Evolutionary conservation across 2,888 invertebrate species (phyloP), one percentile per base, ranked within the genome.

Genomic region (Drosophila kanekoi): DNA sequence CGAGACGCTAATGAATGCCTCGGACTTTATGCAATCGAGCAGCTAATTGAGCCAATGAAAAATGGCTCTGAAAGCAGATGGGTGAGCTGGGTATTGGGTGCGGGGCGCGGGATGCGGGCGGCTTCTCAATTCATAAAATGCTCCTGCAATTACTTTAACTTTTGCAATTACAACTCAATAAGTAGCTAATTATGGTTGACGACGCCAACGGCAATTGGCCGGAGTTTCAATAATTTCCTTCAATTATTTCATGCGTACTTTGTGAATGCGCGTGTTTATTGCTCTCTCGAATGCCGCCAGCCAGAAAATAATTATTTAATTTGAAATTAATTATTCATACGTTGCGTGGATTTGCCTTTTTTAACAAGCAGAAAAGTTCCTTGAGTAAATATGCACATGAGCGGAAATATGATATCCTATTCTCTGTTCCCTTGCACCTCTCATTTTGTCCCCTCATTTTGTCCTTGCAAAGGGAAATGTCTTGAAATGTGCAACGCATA

Each of bases 141-240:
- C 45, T 43, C 14, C 33, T 45, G 68, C 70, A 79, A 79, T 81
- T 81, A 74, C 76, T 71, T 71, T 38, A 83, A 84, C 81, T 87
- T 83, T 84, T 67, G 77, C 85, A 84, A 87, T 83, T 87, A 87
- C 83, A 83, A 81, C 83, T 81, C 82, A 77, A 83, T 83, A 87
- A 87, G 82, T 67, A 77, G 68, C 72, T 83, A 69, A 79, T 84
- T 81, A 87, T 52, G 72, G 65, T 40, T 54, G 58, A 75, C 38
- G 58, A 5, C 38, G 65, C 61, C 64, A 43, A 38, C 3, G 61
- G 54, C 64, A 53, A 65, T 56, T 63, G 57, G 10, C 38, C 37
- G 44, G 35, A 41, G 47, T 70, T 70, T 66, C 45, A 62, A 57
- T 66, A 63, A 70, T 66, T 66, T 66, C 13, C 40, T 16, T 18